Evolutionary conservation across 2,797 vertebrate genomes (phyloP).

Genomic region (Kryptopterus vitreolus): DNA sequence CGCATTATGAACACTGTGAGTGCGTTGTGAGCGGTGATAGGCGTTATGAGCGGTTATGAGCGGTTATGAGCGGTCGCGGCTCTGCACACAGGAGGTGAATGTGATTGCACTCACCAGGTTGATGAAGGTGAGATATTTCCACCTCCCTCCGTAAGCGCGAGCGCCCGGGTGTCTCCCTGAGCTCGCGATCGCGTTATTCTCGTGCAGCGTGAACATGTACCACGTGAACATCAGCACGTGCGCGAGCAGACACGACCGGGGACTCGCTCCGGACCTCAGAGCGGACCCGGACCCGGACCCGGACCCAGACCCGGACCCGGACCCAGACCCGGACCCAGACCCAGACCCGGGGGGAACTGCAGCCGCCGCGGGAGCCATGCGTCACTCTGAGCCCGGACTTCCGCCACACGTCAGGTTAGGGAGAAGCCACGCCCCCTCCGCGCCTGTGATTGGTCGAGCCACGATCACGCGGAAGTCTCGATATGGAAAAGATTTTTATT

Average conservation of each 20-base stretch:
- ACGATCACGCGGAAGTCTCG: no score
- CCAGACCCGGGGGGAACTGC: no score
- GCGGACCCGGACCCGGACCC: no score
- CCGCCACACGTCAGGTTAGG: neutral
- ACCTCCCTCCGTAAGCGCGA: constrained; percentile 66
- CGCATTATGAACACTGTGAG: no score
- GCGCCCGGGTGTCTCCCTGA: constrained; percentile 53
- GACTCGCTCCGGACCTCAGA: neutral
- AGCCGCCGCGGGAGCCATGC: constrained; percentile 14
- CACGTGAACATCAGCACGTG: constrained; percentile 60
- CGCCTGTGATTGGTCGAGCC: neutral
- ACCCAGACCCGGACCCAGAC: no score
- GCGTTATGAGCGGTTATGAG: no score
- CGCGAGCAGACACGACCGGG: constrained; percentile 35
- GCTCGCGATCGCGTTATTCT: constrained; percentile 51
- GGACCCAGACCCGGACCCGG: no score
- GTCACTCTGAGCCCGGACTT: neutral
- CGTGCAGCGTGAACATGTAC: constrained; percentile 60
- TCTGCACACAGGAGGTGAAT: no score
- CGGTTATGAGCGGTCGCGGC: no score
- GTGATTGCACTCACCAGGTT: constrained; percentile 64
- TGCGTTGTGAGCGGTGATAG: no score
- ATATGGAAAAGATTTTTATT: neutral
- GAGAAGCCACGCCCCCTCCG: neutral
- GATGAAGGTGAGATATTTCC: constrained; percentile 75